Evolutionary conservation across 2,113 vertebrate species (phyloP).

Genomic region (Hyaena hyaena): DNA sequence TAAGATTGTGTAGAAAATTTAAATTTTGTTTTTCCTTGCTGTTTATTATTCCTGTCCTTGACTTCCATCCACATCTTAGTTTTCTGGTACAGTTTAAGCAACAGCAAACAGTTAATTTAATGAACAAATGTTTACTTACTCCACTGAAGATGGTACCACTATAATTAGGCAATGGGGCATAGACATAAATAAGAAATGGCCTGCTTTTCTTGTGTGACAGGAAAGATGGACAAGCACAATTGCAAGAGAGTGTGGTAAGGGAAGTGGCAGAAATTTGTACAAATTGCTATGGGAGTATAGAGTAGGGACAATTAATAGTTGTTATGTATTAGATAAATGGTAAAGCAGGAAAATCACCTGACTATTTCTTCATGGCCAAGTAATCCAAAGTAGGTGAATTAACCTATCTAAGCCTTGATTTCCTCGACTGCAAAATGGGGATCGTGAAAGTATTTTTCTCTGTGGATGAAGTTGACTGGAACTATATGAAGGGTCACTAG

Average conservation of each 20-base stretch:
- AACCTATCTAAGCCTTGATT: background rate
- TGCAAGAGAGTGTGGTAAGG: background rate
- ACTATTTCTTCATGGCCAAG: background rate
- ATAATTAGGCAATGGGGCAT: background rate
- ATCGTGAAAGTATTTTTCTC: background rate
- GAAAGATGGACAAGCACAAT: background rate
- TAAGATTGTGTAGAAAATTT: background rate
- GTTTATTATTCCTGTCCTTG: background rate
- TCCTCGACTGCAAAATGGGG: background rate
- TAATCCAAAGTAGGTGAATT: background rate
- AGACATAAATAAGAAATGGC: background rate
- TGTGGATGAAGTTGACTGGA: background rate
- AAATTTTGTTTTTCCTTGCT: background rate
- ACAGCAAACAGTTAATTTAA: background rate
- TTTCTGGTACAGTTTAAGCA: background rate
- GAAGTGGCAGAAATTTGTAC: background rate
- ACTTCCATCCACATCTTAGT: background rate
- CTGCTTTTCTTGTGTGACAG: background rate
- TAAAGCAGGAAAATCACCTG: background rate
- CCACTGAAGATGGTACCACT: background rate
- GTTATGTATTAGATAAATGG: background rate
- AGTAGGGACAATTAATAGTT: background rate
- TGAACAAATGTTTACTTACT: background rate
- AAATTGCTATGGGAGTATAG: background rate
- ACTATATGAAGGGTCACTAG: background rate